Evolutionary conservation across 2,888 invertebrate species (phyloP).

Genomic region (Liposcelis brunnea): DNA sequence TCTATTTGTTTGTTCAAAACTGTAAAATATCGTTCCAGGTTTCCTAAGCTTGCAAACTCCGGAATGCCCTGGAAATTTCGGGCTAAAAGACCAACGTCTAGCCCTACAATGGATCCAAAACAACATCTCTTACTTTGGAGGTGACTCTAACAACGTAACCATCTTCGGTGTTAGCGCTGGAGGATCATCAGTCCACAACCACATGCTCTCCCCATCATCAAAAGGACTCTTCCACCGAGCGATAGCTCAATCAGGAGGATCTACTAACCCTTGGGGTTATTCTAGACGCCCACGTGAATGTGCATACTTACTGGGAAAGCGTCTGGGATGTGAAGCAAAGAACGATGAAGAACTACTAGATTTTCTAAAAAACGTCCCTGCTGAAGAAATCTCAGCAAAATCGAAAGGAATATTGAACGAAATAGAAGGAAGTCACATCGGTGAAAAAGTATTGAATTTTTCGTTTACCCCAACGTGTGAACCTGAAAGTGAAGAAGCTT

Average conservation of each 20-base stretch:
- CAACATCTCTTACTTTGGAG: slow-evolving; percentile 60
- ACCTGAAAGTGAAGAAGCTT: too few species aligned
- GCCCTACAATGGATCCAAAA: slow-evolving; percentile 55
- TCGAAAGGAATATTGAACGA: slow-evolving; percentile 9
- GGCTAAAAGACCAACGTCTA: slow-evolving; percentile 53
- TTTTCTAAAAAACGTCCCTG: neutral
- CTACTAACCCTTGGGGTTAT: neutral
- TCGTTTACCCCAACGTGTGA: too few species aligned
- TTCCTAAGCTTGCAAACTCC: slow-evolving; percentile 53
- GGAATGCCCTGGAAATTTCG: slow-evolving; percentile 57
- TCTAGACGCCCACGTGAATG: neutral
- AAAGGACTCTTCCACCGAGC: slow-evolving; percentile 14
- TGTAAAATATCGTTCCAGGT: too few species aligned
- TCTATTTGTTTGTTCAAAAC: too few species aligned
- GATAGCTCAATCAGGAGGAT: neutral
- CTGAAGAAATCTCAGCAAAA: slow-evolving; percentile 20
- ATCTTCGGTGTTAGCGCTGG: slow-evolving; percentile 65
- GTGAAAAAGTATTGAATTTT: too few species aligned
- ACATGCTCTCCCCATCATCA: slow-evolving; percentile 36
- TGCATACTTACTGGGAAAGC: neutral
- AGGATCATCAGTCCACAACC: slow-evolving; percentile 50
- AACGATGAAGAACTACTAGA: neutral
- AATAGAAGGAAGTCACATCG: too few species aligned
- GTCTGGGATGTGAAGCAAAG: slow-evolving; percentile 16
- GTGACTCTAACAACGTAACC: slow-evolving; percentile 50